Percentiles rank a stretch among this genome's conserved stretches.
These are phyloP conservation scores for Hydrozoanthus tunicans DNA, from an alignment of 64 coral and sea anemone species.

Conservation along the genomic window DNA sequence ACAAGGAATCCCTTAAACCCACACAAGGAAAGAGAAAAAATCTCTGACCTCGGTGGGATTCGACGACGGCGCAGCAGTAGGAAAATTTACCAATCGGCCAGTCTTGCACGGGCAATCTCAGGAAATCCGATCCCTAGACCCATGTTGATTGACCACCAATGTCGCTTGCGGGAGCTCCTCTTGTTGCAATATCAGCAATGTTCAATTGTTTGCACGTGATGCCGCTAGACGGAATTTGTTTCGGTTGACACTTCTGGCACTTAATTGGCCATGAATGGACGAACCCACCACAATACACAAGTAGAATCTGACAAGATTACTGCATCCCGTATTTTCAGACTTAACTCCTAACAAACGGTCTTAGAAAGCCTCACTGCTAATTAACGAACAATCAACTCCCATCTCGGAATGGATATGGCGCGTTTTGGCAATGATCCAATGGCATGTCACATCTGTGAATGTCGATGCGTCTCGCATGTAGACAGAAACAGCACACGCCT, in stretches of 20 bases:
- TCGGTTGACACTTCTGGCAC: conserved; percentile 50
- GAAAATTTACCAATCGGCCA: conserved; percentile 41
- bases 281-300: conserved; percentile 64
- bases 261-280: conserved; percentile 47
- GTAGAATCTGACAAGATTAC: conserved; percentile 63
- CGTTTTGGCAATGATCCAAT: conserved; percentile 39
- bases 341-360: conserved; percentile 11
- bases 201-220: conserved; percentile 34
- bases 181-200: conserved; percentile 39
- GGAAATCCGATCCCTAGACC: conserved; percentile 56
- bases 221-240: conserved; percentile 46
- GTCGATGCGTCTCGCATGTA: conserved; percentile 37
- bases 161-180: conserved; percentile 30
- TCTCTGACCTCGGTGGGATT: too few relatives aligned
- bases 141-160: neutral
- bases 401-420: conserved; percentile 43
- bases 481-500: conserved; percentile 52
- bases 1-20: too few relatives aligned
- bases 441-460: neutral
- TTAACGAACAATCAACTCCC: conserved; percentile 60
- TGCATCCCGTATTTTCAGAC: neutral
- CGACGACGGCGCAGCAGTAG: neutral
- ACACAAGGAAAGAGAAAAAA: too few relatives aligned
- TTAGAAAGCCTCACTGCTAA: conserved; percentile 46
- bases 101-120: neutral